Conservation (phyloP, 2,113 vertebrate species). For the Rhea americana region DNA sequence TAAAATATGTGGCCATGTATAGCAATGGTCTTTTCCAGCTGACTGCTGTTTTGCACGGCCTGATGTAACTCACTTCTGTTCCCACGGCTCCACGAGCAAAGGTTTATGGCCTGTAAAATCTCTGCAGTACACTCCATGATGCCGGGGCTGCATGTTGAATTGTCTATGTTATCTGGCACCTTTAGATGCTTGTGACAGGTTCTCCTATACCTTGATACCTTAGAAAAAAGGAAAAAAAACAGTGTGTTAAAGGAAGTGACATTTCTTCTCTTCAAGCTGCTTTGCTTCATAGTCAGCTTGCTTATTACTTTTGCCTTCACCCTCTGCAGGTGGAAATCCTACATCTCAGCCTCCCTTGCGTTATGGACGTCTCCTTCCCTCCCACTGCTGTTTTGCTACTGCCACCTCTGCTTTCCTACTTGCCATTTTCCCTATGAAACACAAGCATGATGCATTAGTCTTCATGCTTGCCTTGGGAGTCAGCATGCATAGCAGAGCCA, state of each 20-base stretch:
- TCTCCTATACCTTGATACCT: background rate
- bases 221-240: background rate
- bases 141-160: background rate
- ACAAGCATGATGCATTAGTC: background rate
- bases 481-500: accelerated
- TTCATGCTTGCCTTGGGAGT: background rate
- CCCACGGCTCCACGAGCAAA: background rate
- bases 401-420: background rate
- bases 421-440: background rate
- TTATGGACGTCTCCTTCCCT: background rate
- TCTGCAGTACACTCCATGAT: background rate
- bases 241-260: background rate
- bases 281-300: background rate
- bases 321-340: accelerated
- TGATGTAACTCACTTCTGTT: background rate
- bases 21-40: background rate
- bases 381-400: background rate
- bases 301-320: background rate
- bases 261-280: background rate
- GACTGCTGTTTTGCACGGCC: background rate
- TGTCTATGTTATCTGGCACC: background rate
- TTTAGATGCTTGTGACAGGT: background rate
- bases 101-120: background rate
- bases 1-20: background rate
- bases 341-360: background rate